A percentile compares a stretch with the other conserved stretches of the same genome.
Conservation (phyloP, 2,797 vertebrate species). For the Dermochelys coriacea region DNA sequence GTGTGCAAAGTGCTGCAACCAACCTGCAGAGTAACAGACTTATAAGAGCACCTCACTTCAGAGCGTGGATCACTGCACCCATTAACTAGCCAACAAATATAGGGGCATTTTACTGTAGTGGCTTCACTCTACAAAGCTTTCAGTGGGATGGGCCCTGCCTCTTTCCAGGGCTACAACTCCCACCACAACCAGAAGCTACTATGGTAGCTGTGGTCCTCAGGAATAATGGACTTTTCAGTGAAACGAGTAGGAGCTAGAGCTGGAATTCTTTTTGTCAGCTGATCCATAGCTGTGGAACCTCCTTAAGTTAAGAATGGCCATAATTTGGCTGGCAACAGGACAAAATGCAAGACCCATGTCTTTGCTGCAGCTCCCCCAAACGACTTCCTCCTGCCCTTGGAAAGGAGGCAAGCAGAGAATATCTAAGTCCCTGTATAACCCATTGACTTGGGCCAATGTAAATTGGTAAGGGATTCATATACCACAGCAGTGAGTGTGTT, state of each 20-base stretch:
- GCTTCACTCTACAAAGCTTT: not conserved
- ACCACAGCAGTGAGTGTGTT: not conserved
- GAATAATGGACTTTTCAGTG: not conserved
- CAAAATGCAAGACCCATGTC: not conserved
- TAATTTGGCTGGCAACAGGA: not conserved
- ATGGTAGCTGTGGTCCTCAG: not conserved
- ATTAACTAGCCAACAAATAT: not conserved
- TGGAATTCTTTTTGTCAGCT: not conserved
- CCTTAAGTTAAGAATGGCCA: not conserved
- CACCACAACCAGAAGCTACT: not conserved
- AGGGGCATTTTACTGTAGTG: not conserved
- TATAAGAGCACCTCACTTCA: not conserved
- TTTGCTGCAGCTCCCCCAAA: not conserved
- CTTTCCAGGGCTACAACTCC: not conserved
- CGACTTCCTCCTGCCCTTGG: not conserved
- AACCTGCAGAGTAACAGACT: not conserved
- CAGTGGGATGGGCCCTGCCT: not conserved
- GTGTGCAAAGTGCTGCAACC: not conserved
- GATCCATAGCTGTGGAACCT: not conserved
- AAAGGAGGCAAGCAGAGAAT: not conserved
- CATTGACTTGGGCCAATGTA: not conserved
- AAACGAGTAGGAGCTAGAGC: not conserved
- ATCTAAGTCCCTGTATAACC: not conserved
- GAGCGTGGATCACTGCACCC: not conserved
- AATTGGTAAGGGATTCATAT: not conserved